A percentile compares a stretch with the other conserved stretches of the same genome.
phyloP scores from a whole-genome alignment of 1,140 invertebrate genomes.

The Brachionus angularis region DNA sequence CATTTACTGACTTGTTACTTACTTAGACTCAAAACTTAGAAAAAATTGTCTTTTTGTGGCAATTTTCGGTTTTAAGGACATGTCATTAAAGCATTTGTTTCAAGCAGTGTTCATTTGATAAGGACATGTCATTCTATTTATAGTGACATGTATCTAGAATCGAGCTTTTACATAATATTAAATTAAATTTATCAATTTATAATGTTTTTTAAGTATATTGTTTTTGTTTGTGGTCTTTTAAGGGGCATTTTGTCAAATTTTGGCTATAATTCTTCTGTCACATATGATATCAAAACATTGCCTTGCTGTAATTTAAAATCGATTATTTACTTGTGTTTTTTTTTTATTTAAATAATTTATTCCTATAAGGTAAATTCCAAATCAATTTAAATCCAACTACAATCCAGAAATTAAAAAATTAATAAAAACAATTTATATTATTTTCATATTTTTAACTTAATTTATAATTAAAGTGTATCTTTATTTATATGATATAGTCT shows the following conservation, averaged over 20 bases:
- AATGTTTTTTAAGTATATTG: neutral
- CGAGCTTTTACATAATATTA: too few species aligned
- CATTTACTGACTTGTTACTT: too few species aligned
- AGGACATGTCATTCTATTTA: too few species aligned
- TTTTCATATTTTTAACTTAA: constrained; percentile 10
- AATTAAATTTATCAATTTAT: neutral
- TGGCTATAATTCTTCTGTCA: neutral
- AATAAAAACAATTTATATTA: neutral
- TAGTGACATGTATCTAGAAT: too few species aligned
- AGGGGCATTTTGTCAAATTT: constrained; percentile 19
- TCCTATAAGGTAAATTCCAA: constrained; percentile 14
- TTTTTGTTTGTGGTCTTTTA: constrained; percentile 6
- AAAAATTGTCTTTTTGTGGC: too few species aligned
- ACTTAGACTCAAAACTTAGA: too few species aligned
- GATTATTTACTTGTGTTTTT: neutral
- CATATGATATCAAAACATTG: neutral
- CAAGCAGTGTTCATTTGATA: too few species aligned
- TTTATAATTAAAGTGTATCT: neutral
- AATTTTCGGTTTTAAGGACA: too few species aligned
- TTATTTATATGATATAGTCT: too few species aligned
- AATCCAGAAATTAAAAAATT: neutral
- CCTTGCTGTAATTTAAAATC: constrained; percentile 8
- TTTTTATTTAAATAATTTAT: neutral
- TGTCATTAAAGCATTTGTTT: too few species aligned
- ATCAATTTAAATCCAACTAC: constrained; percentile 17